Evolutionary conservation across 2,797 vertebrate genomes (phyloP).

Genomic region (Tachyglossus aculeatus): DNA sequence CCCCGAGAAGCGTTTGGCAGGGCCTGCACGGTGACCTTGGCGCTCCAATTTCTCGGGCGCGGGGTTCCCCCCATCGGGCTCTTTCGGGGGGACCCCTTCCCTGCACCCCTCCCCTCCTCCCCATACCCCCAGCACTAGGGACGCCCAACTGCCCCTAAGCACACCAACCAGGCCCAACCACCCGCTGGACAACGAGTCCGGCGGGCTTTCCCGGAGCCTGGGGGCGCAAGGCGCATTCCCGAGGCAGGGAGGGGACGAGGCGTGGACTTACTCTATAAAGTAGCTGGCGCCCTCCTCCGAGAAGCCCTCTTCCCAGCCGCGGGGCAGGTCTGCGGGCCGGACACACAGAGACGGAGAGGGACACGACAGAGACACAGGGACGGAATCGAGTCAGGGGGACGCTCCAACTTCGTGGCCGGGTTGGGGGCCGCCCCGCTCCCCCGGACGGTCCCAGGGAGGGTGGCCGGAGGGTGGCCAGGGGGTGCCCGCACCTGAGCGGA

Average conservation of each 20-base stretch:
- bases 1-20: too few relatives aligned
- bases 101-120: too few relatives aligned
- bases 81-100: too few relatives aligned
- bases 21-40: too few relatives aligned
- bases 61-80: too few relatives aligned
- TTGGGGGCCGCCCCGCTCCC: background rate
- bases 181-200: too few relatives aligned
- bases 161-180: background rate
- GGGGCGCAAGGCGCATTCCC: background rate
- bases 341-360: background rate
- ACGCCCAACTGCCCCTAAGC: background rate
- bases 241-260: background rate
- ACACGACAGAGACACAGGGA: background rate
- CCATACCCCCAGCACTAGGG: background rate
- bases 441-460: too few relatives aligned
- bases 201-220: too few relatives aligned
- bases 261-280: constrained; percentile 96
- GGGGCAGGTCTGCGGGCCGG: constrained; percentile 87
- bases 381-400: too few relatives aligned
- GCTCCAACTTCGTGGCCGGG: constrained; percentile 5
- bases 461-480: too few relatives aligned
- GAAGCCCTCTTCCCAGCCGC: constrained; percentile 98
- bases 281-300: constrained; percentile 97
- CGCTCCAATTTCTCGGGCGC: too few relatives aligned
- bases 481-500: constrained; percentile 98